Evolutionary conservation across 2,888 invertebrate genomes (phyloP).

Genomic region (Phorcus lineatus): DNA sequence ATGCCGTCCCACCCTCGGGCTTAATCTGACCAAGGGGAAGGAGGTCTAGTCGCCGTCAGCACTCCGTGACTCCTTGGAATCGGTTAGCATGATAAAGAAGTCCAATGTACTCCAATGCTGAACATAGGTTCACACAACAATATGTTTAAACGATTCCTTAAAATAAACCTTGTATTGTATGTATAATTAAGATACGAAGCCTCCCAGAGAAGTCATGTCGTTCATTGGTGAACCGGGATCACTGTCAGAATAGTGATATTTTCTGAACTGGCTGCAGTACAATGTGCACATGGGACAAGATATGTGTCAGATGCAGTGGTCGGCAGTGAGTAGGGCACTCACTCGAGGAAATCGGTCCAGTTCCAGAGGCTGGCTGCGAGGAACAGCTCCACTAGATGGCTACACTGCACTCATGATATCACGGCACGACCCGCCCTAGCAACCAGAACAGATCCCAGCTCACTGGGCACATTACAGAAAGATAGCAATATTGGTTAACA

Average conservation of each 20-base stretch:
- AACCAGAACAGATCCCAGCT: not conserved
- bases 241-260: no score
- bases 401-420: not conserved
- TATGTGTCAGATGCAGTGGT: not conserved
- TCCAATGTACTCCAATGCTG: not conserved
- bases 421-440: not conserved
- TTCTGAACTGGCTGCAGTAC: no score
- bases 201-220: not conserved
- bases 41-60: not conserved
- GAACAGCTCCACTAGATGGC: not conserved
- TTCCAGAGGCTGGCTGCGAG: not conserved
- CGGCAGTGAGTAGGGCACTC: no score
- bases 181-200: not conserved
- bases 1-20: conserved; percentile 49
- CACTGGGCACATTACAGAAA: not conserved
- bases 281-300: no score
- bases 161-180: not conserved
- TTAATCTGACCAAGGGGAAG: not conserved
- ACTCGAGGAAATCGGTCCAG: not conserved
- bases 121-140: not conserved
- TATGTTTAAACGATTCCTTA: not conserved
- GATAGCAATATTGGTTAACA: conserved; percentile 23
- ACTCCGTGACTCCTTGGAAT: not conserved
- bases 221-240: not conserved
- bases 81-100: not conserved